Conservation (phyloP, 2,888 invertebrate genomes). For the Cephus runcator region DNA sequence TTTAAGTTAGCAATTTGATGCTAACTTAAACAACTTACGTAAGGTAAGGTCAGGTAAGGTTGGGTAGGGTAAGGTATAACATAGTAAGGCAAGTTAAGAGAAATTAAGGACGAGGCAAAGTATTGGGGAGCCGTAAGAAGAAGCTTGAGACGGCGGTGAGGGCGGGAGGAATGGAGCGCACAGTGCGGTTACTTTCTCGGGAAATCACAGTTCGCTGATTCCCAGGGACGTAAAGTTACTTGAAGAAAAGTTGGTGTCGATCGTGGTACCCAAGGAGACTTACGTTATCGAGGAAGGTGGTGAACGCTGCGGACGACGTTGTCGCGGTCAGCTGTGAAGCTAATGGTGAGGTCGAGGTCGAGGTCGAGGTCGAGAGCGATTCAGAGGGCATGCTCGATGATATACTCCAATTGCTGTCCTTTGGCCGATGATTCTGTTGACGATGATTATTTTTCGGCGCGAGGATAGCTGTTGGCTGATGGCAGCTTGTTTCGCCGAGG, state of each 20-base stretch:
- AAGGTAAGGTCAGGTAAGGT: no score
- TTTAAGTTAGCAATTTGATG: no score
- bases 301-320: background rate
- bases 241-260: background rate
- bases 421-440: conserved; percentile 43
- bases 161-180: background rate
- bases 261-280: background rate
- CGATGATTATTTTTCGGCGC: conserved; percentile 58
- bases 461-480: conserved; percentile 53
- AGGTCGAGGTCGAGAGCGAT: conserved; percentile 31
- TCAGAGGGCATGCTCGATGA: conserved; percentile 35
- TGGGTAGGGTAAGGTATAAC: no score
- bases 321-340: background rate
- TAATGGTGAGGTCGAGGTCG: background rate
- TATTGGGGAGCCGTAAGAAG: background rate
- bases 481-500: conserved; percentile 61
- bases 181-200: background rate
- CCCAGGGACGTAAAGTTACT: background rate
- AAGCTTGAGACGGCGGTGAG: background rate
- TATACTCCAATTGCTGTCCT: conserved; percentile 17
- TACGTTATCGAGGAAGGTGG: conserved; percentile 17
- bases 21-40: no score
- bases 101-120: background rate
- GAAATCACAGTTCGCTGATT: background rate
- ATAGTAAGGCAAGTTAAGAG: background rate